Conservation (phyloP, 2,888 invertebrate species). For the Trichogramma evanescens region DNA sequence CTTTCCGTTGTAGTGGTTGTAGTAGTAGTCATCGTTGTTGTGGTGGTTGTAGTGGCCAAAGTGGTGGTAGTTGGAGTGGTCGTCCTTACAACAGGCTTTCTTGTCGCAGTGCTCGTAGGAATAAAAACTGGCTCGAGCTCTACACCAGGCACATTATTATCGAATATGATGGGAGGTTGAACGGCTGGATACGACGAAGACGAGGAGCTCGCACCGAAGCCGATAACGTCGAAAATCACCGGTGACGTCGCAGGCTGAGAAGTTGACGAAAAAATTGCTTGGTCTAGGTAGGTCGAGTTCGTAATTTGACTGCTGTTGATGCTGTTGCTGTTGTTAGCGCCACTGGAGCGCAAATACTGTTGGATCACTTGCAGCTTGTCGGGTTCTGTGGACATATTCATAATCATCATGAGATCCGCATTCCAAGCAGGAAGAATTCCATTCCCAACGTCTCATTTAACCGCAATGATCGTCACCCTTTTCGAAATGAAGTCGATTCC, state of each 20-base stretch:
- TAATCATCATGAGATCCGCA: no score
- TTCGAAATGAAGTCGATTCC: no score
- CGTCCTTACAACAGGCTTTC: background rate
- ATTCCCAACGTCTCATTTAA: no score
- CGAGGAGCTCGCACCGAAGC: constrained; percentile 7
- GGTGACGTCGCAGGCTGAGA: background rate
- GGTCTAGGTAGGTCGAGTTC: no score
- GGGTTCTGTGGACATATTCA: constrained; percentile 33
- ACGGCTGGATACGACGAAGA: no score
- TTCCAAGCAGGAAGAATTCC: no score
- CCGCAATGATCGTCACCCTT: no score
- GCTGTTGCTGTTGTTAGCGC: constrained; percentile 23
- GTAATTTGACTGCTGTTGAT: constrained; percentile 8
- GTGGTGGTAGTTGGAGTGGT: constrained; percentile 5
- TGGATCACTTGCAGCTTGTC: constrained; percentile 44
- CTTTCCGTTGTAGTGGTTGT: background rate
- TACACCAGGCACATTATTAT: no score
- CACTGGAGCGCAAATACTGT: constrained; percentile 40
- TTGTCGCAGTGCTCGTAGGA: constrained; percentile 5
- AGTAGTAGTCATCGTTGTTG: constrained; percentile 13
- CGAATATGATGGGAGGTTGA: no score
- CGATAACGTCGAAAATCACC: background rate
- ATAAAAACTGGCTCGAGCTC: no score
- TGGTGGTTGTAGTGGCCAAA: constrained; percentile 5
- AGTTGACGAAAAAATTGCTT: no score